Evolutionary conservation across 23 tunicate species (phyloP), one percentile per base, ranked within the genome.

Genomic region (Oikopleura dioica): DNA sequence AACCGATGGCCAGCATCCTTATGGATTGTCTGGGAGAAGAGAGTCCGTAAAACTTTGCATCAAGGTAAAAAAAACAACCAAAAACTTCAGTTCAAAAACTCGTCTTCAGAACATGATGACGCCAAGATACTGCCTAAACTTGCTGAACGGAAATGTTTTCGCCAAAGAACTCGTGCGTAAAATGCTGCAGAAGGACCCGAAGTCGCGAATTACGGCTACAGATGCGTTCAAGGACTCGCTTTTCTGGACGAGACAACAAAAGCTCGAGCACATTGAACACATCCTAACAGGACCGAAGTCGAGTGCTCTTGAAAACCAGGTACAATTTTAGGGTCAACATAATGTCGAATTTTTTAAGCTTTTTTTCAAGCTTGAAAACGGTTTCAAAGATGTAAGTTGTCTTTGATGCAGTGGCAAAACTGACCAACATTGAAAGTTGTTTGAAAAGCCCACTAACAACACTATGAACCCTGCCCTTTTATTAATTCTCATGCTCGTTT

Each of bases 1-100:
- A 28, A 63, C 72, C 72, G 72, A 63, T 63, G 72, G 72, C 2
- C 72, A 63, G 33, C 72, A 63, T 63, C 72, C 72, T 2, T 63
- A 63, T 63, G 72, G 72, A 2, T 28, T 63, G 33, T 12, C 72
- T 63, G 72, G 72, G 29, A 63, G 72, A 28, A 63, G 26, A 63
- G 72, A 63, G 72, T 12, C 72, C 29, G 72, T 31, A 16, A 23
- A 24, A 63, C 30, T 63, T 21, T 23, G 30, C 16, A 63, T 63
- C 5, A 63, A 63, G 72, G 72, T 63, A 63, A 9, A 44, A 44
- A 44, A 9, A 44, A 9, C 16, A 44, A 9, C 55, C 55, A 44
- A 44, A 63, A 63, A 63, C 29, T 24, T 63, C 2, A 23, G 16
- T 28, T 63, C 5, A 23, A 24, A 63, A 24, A 21, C 29, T 12